Evolutionary conservation across 2,888 invertebrate genomes (phyloP), one percentile per base, ranked within the genome.

Genomic region (Eristalis arbustorum): DNA sequence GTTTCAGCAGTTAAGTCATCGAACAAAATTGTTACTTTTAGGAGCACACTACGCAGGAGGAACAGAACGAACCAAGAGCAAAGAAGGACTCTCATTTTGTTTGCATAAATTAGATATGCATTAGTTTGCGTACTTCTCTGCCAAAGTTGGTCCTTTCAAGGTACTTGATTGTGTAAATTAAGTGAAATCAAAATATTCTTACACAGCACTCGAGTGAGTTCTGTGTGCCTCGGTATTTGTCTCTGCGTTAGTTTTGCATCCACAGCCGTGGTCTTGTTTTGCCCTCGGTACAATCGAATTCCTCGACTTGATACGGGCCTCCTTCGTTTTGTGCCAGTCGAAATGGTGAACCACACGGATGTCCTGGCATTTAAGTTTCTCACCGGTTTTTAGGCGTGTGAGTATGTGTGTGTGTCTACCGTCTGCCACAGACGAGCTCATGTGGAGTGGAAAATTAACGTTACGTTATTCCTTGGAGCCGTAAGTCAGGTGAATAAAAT

Each of bases 91-190:
- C 78, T 82, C 82, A 66, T 74, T 87, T 74, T 74, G 82, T 78
- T 82, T 78, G 82, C 82, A 82, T 82, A 82, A 82, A 87, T 81
- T 71, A 74, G 82, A 74, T 84, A 82, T 82, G 78, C 82, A 87
- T 82, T 74, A 66, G 82, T 74, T 82, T 87, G 73, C 71, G 63
- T 78, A 78, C 74, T 71, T 78, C 71, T 49, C 49, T 57, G 14
- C 63, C 42, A 72, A 87, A 87, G 79, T 79, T 87, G 62, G 82
- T 79, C 83, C 83, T 78, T 78, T 82, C 66, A 67, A 78, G 82
- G 74, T 81, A 78, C 87, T 87, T 87, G 78, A 87, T 88, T 88
- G 88, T 88, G 80, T 84, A 87, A 87, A 85, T 88, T 88, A 88
- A 88, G 84, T 88, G 85, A 87, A 82, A 78, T 87, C 82, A 82